phyloP scores from a whole-genome alignment of 2,113 vertebrate species.

The Callocephalon fimbriatum region DNA sequence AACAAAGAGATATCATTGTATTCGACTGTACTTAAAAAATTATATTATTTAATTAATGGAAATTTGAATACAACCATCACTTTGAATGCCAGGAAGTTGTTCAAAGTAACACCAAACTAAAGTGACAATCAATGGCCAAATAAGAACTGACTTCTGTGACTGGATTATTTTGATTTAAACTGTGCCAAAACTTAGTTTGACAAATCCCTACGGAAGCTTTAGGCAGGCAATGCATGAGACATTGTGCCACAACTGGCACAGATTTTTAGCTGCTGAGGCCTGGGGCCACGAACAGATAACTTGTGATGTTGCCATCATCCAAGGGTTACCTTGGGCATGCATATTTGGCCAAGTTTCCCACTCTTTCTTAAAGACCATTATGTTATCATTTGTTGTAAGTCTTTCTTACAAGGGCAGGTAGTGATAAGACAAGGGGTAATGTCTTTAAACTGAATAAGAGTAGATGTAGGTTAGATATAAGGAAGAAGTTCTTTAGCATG shows the following conservation, averaged over 20 bases:
- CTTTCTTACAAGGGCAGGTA: not conserved
- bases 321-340: not conserved
- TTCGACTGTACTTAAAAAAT: not conserved
- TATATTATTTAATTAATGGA: not conserved
- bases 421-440: not conserved
- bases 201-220: rapidly evolving
- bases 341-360: not conserved
- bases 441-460: not conserved
- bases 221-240: not conserved
- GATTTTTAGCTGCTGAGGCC: not conserved
- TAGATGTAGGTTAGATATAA: not conserved
- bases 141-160: not conserved
- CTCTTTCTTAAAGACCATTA: rapidly evolving
- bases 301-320: not conserved
- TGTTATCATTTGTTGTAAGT: not conserved
- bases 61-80: not conserved
- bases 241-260: not conserved
- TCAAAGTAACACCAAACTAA: not conserved
- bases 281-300: not conserved
- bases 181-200: not conserved
- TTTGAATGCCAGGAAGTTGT: not conserved
- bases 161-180: not conserved
- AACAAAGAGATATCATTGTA: not conserved
- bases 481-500: not conserved
- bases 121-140: not conserved